phyloP scores from a whole-genome alignment of 1,140 invertebrate species.

The Reticulitermes speratus region DNA sequence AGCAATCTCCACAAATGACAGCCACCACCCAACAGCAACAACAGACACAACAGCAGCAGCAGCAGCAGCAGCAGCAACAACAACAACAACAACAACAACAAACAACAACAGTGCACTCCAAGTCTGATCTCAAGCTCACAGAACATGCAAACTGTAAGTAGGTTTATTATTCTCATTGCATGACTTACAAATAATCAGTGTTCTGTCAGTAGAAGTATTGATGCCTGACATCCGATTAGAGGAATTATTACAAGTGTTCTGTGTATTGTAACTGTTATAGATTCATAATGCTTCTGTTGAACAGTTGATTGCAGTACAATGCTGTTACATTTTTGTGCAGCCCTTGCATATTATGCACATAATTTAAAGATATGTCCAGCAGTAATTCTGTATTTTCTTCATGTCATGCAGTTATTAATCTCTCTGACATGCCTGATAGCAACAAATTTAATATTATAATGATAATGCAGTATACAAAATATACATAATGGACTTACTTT shows the following conservation, averaged over 20 bases:
- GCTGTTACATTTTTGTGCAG: neutral
- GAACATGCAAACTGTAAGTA: conserved; percentile 34
- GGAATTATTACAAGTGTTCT: neutral
- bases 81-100: conserved; percentile 33
- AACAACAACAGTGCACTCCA: conserved; percentile 40
- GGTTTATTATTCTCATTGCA: neutral
- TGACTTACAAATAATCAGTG: neutral
- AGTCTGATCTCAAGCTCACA: conserved; percentile 34
- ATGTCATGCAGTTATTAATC: too few species aligned
- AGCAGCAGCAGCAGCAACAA: conserved; percentile 31
- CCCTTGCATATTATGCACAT: too few species aligned
- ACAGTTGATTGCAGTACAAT: neutral
- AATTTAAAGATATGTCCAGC: too few species aligned
- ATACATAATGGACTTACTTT: too few species aligned
- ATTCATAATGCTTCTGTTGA: neutral
- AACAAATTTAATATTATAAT: too few species aligned
- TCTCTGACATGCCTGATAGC: too few species aligned
- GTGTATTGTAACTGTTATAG: neutral
- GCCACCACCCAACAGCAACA: neutral
- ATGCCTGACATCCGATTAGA: neutral
- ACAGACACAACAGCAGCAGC: conserved; percentile 23
- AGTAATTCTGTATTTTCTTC: too few species aligned
- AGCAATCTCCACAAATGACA: conserved; percentile 44
- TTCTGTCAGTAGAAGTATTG: neutral
- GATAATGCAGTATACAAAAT: too few species aligned